Base-by-base conservation (phyloP, 2,113 vertebrate species). In the Lampris incognitus region DNA sequence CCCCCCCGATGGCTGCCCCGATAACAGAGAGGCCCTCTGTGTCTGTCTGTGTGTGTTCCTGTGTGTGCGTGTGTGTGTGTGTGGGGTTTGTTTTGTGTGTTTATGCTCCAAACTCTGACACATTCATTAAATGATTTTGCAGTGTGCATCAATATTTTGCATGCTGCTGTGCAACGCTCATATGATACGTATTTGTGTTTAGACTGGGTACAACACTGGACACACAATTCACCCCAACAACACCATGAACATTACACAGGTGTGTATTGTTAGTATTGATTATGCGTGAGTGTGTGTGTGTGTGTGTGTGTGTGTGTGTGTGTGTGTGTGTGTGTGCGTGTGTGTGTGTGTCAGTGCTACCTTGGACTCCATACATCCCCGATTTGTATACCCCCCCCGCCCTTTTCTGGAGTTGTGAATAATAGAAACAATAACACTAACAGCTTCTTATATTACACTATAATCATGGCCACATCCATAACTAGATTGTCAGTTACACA, bases 401-500 rank as follows among this genome's bases (percentile, higher is more conserved):
- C 81, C 65, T 77, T 76, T 73, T 72, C 81, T 79, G 75, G 66
- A 24, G 24, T 24, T 24, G 24, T 88, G 81, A 87, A 88, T 88
- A 87, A 91, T 82, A 87, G 60, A 86, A 93, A 93, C 88, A 93
- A 92, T 92, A 88, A 92, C 85, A 91, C 83, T 90, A 89, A 90
- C 87, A 83, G 85, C 81, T 72, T 79, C 70, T 62, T 83, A 81
- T 74, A 80, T 89, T 90, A 88, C 82, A 83, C 80, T 76, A 82
- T 83, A 78, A 81, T 88, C 87, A 83, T 74, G 61, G 66, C 70
- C 83, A 79, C 86, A 90, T 86, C 77, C 79, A 89, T 85, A 83
- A 85, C 81, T 36, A 40, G 63, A 62, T 61, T 42, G 59, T n/a
- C 39, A 42, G 36, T 24, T 59, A n/a, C 50, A 56, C 36, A 61